Percentiles rank a stretch among this genome's conserved stretches.
Conservation (phyloP, 2,113 vertebrate species). For the Oxyruncus cristatus region DNA sequence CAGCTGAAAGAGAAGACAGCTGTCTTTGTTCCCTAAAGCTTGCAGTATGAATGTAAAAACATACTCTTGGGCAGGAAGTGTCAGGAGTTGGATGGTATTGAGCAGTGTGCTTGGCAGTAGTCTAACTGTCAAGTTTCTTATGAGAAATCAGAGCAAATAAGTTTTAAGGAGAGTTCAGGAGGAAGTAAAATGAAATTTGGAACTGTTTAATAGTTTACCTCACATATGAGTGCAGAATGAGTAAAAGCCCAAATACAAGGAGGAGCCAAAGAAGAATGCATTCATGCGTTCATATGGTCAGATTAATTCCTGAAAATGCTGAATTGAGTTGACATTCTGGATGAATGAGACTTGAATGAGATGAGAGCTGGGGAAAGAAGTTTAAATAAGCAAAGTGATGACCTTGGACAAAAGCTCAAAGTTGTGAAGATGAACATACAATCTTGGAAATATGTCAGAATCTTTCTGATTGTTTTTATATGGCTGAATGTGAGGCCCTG, state of each 20-base stretch:
- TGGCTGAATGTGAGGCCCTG: neutral
- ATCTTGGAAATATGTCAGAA: neutral
- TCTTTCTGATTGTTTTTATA: neutral
- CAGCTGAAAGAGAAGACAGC: neutral
- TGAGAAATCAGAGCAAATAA: neutral
- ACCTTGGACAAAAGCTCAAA: neutral
- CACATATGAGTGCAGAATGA: neutral
- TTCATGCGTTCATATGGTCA: neutral
- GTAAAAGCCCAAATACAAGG: neutral
- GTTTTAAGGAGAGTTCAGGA: neutral
- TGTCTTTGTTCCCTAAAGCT: neutral
- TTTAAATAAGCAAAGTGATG: neutral
- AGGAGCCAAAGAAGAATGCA: neutral
- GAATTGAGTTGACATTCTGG: neutral
- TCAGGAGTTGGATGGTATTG: neutral
- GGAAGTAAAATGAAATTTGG: neutral
- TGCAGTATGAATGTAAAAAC: neutral
- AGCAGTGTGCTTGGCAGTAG: neutral
- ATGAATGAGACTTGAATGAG: neutral
- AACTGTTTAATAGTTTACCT: neutral
- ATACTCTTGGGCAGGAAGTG: neutral
- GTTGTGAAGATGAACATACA: neutral
- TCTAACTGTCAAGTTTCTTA: neutral
- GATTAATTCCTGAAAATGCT: neutral
- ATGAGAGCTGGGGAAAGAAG: neutral